phyloP scores from a whole-genome alignment of 2,888 invertebrate genomes.

The Eugnorisma glareosa region DNA sequence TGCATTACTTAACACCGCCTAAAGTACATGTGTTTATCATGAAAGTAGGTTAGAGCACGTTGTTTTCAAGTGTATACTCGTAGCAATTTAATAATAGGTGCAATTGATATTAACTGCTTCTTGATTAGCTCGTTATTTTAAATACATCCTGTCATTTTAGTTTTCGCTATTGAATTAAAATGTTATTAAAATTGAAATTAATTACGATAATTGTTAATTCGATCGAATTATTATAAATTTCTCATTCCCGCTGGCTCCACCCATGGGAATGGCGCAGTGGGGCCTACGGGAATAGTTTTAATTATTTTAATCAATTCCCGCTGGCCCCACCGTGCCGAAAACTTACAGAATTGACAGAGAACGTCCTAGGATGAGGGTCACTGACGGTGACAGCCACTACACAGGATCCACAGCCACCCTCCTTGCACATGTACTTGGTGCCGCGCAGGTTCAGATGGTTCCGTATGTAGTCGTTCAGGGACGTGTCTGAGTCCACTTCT shows the following conservation, averaged over 20 bases:
- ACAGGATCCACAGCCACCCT: constrained; percentile 93
- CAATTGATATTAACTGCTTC: background rate
- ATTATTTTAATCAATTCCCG: too few relatives aligned
- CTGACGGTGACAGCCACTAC: constrained; percentile 81
- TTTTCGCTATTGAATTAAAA: background rate
- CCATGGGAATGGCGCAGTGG: too few relatives aligned
- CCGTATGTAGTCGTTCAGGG: constrained; percentile 91
- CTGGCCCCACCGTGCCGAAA: too few relatives aligned
- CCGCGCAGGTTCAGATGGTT: constrained; percentile 90
- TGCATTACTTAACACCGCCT: background rate
- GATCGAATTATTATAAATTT: background rate
- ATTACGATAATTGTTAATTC: too few relatives aligned
- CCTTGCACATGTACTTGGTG: constrained; percentile 93
- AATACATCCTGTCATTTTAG: background rate
- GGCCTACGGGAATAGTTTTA: too few relatives aligned
- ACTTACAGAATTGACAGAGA: constrained; percentile 92
- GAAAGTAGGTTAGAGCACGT: background rate
- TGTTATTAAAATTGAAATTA: background rate
- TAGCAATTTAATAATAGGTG: background rate
- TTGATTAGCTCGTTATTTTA: background rate
- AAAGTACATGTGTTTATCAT: background rate
- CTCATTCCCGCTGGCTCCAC: too few relatives aligned
- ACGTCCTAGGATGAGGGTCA: constrained; percentile 73
- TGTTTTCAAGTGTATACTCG: background rate
- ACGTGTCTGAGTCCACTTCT: constrained; percentile 90